Base-by-base conservation (phyloP, 2,888 invertebrate genomes). In the Lasioglossum leucozonium region DNA sequence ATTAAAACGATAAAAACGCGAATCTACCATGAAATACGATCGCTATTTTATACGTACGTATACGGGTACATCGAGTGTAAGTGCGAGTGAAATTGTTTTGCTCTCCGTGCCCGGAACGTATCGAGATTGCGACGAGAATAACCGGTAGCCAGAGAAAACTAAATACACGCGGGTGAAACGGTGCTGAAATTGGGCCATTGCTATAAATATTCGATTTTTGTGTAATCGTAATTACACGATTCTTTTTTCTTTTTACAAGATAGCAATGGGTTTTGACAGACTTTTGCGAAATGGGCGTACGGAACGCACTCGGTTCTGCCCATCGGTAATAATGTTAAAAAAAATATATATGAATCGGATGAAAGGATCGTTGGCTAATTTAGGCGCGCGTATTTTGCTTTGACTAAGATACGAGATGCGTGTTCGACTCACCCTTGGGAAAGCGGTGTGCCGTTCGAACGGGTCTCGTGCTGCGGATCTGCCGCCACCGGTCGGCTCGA, bases 391-490 rank as follows among this genome's bases (percentile, higher is more conserved):
- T n/a, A 62, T 62, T 58, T 73, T 67, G n/a, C 18, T 62, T 26
- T 11, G 4, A 62, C 4, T 11, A n/a, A 1, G 10, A 37, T 22
- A 11, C 0, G 10, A 22, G 11, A 67, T 18, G 34, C 22, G 34
- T 34, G 34, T 34, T 65, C 4, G 4, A 84, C 91, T 87, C 71
- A 91, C 91, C 62, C 87, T 91, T 6, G 94, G 89, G 77, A 94
- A 94, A 2, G 89, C 81, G 72, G 91, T 80, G 79, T 93, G 94
- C n/a, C 94, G 91, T 62, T 94, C 93, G 81, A 94, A 93, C 0
- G 93, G 90, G 85, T 94, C 93, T 67, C 94, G 86, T 73, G 80
- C 93, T 87, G 76, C 34, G 37, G 69, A 34, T 72, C 72, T 72
- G 72, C 34, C 34, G 69, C 34, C 34, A 18, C 34, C 67, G 30